Evolutionary conservation across 2,888 invertebrate genomes (phyloP), one percentile per base, ranked within the genome.

Genomic region (Nudaria mundana): DNA sequence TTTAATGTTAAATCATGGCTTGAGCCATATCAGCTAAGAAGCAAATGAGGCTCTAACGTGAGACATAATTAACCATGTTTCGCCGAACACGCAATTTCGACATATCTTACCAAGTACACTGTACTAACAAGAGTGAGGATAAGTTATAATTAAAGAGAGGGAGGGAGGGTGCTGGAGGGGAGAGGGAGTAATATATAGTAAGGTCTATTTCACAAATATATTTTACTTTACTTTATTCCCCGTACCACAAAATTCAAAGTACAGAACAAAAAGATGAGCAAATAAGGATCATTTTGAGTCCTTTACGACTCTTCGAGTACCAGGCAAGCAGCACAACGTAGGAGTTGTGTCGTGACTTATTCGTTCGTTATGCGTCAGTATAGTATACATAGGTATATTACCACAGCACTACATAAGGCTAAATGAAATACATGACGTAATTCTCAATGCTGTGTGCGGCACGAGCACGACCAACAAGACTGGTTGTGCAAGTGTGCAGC

Each of bases 341-440:
- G 71, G 72, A 80, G 75, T 56, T 66, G 44, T 48, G 49, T 52
- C 61, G 81, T 78, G 77, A 60, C 66, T 65, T 80, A 80, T 79
- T 73, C 72, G 71, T 57, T 66, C 67, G n/a, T n/a, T 63, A 68
- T 59, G 20, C 20, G 20, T 20, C 20, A 20, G 63, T 63, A 57
- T 49, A n/a, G 30, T 48, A 56, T 58, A 63, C 65, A 67, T 76
- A 72, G 72, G 66, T 66, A 62, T 55, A 73, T 11, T 5, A 16
- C 5, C 66, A 55, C 49, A 72, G 80, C 74, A 74, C 78, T 76
- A 79, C 77, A 77, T 84, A 81, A 79, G 76, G 81, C 74, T 77
- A 78, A 80, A 80, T 76, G 71, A 80, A 78, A 71, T 71, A 58
- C 71, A 72, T 86, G 85, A 85, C 83, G 85, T 83, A 84, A 86